These are phyloP conservation scores for Buphagus erythrorhynchus DNA, from an alignment of 2,797 vertebrate genomes.

Conservation along the genomic window DNA sequence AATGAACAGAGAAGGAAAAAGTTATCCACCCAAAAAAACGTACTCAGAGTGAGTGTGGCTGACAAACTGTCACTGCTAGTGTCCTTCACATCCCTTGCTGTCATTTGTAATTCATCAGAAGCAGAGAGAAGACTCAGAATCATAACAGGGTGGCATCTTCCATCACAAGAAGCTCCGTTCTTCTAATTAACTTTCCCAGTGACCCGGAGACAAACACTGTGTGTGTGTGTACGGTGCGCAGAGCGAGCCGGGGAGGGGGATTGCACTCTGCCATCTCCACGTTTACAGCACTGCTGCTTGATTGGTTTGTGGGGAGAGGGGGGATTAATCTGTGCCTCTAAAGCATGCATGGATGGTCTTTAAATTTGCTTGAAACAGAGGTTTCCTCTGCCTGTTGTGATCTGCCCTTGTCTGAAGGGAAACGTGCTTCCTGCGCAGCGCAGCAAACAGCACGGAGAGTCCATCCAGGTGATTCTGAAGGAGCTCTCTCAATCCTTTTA, in stretches of 20 bases:
- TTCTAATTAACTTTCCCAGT: constrained; percentile 91
- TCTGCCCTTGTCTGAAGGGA: constrained; percentile 43
- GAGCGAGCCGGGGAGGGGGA: constrained; percentile 14
- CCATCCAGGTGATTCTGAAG: neutral
- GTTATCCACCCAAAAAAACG: neutral
- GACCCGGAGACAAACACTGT: constrained; percentile 85
- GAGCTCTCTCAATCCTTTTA: neutral
- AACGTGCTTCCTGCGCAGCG: neutral
- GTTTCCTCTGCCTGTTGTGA: constrained; percentile 26
- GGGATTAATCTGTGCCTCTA: constrained; percentile 79
- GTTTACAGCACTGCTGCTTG: constrained; percentile 78
- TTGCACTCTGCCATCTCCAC: constrained; percentile 40
- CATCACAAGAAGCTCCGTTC: constrained; percentile 73
- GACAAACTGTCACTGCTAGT: constrained; percentile 79
- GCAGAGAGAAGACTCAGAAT: constrained; percentile 68
- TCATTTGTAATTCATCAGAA: constrained; percentile 84
- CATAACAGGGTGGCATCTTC: constrained; percentile 74
- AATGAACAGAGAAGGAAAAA: constrained; percentile 7
- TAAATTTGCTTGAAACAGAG: constrained; percentile 73
- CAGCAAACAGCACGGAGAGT: neutral
- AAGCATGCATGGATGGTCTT: constrained; percentile 87
- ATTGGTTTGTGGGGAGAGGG: constrained; percentile 62
- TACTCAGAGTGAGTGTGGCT: neutral
- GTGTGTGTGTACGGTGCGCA: neutral
- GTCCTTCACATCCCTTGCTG: constrained; percentile 80